These are phyloP conservation scores for Campodea augens DNA, from an alignment of 1,140 invertebrate species.

Conservation along the genomic window DNA sequence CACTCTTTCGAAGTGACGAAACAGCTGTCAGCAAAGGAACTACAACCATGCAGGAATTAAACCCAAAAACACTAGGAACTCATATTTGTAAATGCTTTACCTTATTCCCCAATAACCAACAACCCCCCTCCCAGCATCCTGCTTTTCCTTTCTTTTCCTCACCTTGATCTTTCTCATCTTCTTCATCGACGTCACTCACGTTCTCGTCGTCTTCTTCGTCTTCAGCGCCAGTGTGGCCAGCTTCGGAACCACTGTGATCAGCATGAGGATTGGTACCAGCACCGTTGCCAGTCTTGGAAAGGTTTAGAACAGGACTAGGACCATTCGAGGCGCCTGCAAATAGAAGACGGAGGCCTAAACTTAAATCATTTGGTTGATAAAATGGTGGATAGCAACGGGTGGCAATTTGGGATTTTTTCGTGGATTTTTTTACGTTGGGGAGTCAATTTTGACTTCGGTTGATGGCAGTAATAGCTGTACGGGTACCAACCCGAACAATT, in stretches of 20 bases:
- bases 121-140: no score
- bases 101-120: no score
- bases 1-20: no score
- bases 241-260: constrained; percentile 39
- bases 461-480: no score
- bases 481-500: no score
- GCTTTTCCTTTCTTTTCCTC: constrained; percentile 34
- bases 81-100: no score
- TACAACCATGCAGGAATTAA: no score
- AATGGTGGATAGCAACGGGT: background rate
- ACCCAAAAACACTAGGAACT: no score
- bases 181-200: constrained; percentile 56
- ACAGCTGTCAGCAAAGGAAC: no score
- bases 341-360: constrained; percentile 11
- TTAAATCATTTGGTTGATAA: background rate
- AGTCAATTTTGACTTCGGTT: background rate
- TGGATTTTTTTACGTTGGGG: background rate
- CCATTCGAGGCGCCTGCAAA: constrained; percentile 58
- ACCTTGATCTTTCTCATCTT: constrained; percentile 72
- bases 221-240: constrained; percentile 39
- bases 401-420: background rate
- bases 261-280: constrained; percentile 19
- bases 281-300: constrained; percentile 60
- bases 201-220: constrained; percentile 53
- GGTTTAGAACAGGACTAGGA: constrained; percentile 72